These are phyloP conservation scores for Formicarius rufipectus DNA, from an alignment of 2,113 vertebrate genomes.

Conservation along the genomic window DNA sequence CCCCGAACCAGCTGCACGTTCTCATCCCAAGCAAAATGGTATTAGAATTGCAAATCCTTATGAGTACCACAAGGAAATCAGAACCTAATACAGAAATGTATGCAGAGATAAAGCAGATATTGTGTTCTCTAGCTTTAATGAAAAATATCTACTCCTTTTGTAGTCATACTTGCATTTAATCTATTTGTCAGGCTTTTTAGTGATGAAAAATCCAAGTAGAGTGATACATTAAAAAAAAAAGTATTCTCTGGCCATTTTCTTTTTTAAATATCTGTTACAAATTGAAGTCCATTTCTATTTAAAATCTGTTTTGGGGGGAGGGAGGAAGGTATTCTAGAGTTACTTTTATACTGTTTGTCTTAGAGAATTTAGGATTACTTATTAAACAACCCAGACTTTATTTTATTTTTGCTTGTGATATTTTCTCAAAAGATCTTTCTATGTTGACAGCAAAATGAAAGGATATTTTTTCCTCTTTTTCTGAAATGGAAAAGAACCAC, in stretches of 20 bases:
- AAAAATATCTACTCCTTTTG: neutral
- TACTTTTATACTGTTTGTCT: neutral
- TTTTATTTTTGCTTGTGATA: neutral
- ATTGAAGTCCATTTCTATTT: neutral
- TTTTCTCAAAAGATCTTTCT: neutral
- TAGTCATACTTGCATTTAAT: neutral
- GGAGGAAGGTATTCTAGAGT: neutral
- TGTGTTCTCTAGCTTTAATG: constrained; percentile 59
- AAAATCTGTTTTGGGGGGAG: neutral
- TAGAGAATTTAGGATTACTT: neutral
- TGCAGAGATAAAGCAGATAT: constrained; percentile 52
- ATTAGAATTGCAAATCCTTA: constrained; percentile 76
- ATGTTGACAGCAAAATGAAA: neutral
- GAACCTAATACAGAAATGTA: constrained; percentile 56
- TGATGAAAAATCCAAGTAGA: neutral
- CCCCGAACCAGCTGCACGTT: constrained; percentile 67
- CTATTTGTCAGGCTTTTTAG: neutral
- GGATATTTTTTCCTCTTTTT: neutral
- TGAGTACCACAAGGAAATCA: constrained; percentile 64
- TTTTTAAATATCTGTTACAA: neutral
- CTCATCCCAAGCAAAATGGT: constrained; percentile 61
- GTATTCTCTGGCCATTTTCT: neutral
- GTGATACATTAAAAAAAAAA: neutral
- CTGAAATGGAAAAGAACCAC: neutral
- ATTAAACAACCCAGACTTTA: neutral